Conservation (phyloP, 2,888 invertebrate species). For the Agrotis exclamationis region DNA sequence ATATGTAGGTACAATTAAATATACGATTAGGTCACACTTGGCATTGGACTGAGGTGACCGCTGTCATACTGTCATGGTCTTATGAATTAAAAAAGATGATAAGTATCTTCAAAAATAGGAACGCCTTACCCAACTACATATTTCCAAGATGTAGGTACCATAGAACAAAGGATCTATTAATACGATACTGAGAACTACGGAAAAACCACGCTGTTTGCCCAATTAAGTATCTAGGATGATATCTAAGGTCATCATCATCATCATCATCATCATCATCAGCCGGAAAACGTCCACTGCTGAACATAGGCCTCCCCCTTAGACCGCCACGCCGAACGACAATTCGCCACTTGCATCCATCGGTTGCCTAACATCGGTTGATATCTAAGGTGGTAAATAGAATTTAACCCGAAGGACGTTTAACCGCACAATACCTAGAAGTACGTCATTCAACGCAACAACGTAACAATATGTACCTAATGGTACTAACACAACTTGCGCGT, state of each 20-base stretch:
- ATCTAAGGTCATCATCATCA: too few relatives aligned
- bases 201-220: neutral
- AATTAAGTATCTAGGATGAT: conserved; percentile 15
- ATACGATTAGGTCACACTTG: too few relatives aligned
- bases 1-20: too few relatives aligned
- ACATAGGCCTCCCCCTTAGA: too few relatives aligned
- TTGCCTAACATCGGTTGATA: too few relatives aligned
- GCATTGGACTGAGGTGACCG: too few relatives aligned
- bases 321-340: too few relatives aligned
- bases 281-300: too few relatives aligned
- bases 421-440: neutral
- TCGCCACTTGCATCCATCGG: too few relatives aligned
- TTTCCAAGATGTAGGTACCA: conserved; percentile 3
- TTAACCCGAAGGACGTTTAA: neutral
- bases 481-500: conserved; percentile 4
- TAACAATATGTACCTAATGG: conserved; percentile 1
- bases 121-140: neutral
- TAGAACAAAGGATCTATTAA: neutral
- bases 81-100: neutral
- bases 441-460: conserved; percentile 3
- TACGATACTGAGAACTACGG: neutral
- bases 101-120: neutral
- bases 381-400: neutral
- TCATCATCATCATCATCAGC: too few relatives aligned
- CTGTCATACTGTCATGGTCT: neutral